Evolutionary conservation across 2,888 invertebrate species (phyloP).

Genomic region (Thereva unica): DNA sequence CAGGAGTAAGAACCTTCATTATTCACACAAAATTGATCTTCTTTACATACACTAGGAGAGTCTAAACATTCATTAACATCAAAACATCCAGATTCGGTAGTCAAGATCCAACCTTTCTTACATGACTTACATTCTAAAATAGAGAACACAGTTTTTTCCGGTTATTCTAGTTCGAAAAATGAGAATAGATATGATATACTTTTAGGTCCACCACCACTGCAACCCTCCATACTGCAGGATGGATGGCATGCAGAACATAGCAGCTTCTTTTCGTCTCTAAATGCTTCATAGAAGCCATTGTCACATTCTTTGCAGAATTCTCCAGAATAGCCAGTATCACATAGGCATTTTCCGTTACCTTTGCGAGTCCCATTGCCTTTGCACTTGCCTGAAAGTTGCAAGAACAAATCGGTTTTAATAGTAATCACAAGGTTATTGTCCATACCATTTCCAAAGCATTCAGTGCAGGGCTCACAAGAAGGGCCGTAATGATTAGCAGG

Average conservation of each 20-base stretch:
- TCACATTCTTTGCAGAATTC: conserved; percentile 78
- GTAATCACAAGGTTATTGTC: not conserved
- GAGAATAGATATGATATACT: conserved; percentile 54
- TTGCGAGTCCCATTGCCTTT: conserved; percentile 87
- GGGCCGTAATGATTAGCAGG: conserved; percentile 82
- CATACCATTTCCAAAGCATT: conserved; percentile 76
- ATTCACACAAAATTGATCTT: conserved; percentile 85
- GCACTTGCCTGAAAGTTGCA: conserved; percentile 59
- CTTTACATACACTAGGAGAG: conserved; percentile 60
- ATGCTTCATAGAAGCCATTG: conserved; percentile 72
- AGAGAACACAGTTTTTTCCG: conserved; percentile 5
- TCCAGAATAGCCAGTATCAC: conserved; percentile 81
- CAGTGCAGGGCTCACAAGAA: conserved; percentile 78
- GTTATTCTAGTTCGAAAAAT: not conserved
- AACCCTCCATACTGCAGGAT: conserved; percentile 73
- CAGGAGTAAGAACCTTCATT: conserved; percentile 83
- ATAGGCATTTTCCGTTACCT: conserved; percentile 89
- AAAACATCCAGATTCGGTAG: conserved; percentile 76
- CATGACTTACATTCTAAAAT: conserved; percentile 60
- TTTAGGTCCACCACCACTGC: conserved; percentile 71
- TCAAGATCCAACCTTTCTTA: conserved; percentile 72
- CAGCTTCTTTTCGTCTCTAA: conserved; percentile 73
- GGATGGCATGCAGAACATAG: conserved; percentile 78
- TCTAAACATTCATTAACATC: conserved; percentile 84
- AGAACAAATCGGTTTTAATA: not conserved